phyloP scores from a whole-genome alignment of 2,113 vertebrate genomes.

The Labeo catla region DNA sequence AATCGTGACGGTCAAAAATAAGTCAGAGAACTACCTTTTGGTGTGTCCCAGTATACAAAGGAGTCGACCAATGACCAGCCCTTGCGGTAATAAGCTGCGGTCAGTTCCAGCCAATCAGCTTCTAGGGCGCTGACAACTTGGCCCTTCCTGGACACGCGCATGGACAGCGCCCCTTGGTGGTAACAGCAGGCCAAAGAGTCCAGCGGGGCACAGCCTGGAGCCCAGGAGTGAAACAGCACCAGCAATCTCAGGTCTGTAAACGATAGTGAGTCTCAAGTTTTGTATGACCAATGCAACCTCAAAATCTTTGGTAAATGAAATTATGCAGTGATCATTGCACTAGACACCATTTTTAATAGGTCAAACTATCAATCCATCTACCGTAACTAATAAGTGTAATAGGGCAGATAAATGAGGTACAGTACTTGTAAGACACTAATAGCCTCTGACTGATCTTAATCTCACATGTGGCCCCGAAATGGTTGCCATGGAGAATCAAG shows the following conservation, averaged over 20 bases:
- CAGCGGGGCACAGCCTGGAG: constrained; percentile 72
- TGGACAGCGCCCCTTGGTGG: constrained; percentile 87
- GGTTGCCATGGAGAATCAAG: not conserved
- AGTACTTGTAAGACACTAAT: not conserved
- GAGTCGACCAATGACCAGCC: constrained; percentile 93
- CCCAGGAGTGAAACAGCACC: constrained; percentile 87
- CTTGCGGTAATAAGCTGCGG: constrained; percentile 90
- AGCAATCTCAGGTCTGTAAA: constrained; percentile 82
- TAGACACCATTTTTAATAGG: not conserved
- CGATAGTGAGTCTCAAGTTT: not conserved
- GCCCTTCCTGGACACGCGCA: constrained; percentile 92
- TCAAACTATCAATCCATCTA: not conserved
- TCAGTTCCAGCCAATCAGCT: constrained; percentile 96
- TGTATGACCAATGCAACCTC: not conserved
- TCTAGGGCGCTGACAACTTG: constrained; percentile 87
- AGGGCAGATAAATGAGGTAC: not conserved
- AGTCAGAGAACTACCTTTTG: constrained; percentile 78
- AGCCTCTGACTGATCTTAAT: constrained; percentile 5
- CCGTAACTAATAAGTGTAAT: not conserved
- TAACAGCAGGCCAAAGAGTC: constrained; percentile 86
- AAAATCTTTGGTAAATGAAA: not conserved
- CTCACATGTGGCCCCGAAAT: not conserved
- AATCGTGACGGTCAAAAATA: not conserved
- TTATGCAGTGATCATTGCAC: not conserved
- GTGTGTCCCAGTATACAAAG: constrained; percentile 91